phyloP scores from a whole-genome alignment of 37 sponge, comb jelly and placozoan species.

The Halichondria panicea region DNA sequence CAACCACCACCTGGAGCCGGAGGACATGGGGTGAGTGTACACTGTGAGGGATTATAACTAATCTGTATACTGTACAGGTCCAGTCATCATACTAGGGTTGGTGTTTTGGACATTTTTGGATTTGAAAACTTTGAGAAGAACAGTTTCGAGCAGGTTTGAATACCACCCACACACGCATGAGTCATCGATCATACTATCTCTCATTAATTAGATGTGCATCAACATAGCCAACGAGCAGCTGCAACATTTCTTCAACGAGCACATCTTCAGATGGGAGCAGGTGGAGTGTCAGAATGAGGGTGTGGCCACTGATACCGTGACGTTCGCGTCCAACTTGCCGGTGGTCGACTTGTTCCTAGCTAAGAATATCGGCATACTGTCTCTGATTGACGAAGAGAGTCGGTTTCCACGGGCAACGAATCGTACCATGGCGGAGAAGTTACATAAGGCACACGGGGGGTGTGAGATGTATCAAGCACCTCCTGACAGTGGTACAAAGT shows the following conservation, averaged over 20 bases:
- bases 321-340: conserved; percentile 52
- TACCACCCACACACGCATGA: background rate
- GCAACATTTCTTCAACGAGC: conserved; percentile 85
- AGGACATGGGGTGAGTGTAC: conserved; percentile 35
- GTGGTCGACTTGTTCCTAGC: conserved; percentile 71
- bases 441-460: conserved; percentile 48
- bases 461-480: conserved; percentile 54
- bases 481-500: conserved; percentile 52
- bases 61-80: conserved; percentile 24
- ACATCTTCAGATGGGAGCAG: conserved; percentile 92
- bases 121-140: conserved; percentile 89
- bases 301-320: conserved; percentile 45
- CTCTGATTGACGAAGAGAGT: conserved; percentile 77
- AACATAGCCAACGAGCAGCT: conserved; percentile 88
- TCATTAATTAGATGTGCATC: conserved; percentile 59
- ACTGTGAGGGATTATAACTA: background rate
- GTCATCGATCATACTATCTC: background rate
- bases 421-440: conserved; percentile 56
- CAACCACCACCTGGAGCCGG: conserved; percentile 62
- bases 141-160: conserved; percentile 74
- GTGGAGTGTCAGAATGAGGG: conserved; percentile 75
- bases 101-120: conserved; percentile 89
- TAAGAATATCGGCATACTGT: conserved; percentile 67
- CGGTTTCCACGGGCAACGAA: conserved; percentile 80
- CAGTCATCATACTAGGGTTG: conserved; percentile 6